Evolutionary conservation across 2,888 invertebrate species (phyloP).

Genomic region (Drosophila ochracea): DNA sequence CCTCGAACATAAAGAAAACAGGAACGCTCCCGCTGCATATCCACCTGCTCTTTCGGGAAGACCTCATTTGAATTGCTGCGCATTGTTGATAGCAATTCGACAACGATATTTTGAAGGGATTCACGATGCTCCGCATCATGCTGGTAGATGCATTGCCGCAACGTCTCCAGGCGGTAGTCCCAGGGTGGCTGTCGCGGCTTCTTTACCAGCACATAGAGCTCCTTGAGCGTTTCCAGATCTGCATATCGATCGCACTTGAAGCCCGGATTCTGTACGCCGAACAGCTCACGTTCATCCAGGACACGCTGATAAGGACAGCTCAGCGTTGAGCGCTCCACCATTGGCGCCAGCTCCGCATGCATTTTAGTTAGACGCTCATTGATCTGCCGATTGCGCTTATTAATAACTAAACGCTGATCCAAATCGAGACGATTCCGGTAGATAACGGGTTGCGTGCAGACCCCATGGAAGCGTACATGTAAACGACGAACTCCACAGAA

Average conservation of each 20-base stretch:
- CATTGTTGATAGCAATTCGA: conserved; percentile 50
- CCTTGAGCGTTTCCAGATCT: conserved; percentile 63
- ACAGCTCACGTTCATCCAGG: conserved; percentile 68
- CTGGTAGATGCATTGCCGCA: conserved; percentile 40
- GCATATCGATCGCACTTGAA: conserved; percentile 56
- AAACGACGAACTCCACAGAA: conserved; percentile 63
- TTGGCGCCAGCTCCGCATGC: conserved; percentile 53
- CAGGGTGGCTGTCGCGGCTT: conserved; percentile 67
- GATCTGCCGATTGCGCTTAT: conserved; percentile 39
- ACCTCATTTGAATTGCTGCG: conserved; percentile 39
- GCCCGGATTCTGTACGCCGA: conserved; percentile 50
- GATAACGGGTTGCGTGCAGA: conserved; percentile 53
- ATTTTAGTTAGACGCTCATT: conserved; percentile 24
- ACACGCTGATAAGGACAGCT: conserved; percentile 59
- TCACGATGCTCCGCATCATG: conserved; percentile 34
- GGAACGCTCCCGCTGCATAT: conserved; percentile 54
- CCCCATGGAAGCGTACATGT: conserved; percentile 59
- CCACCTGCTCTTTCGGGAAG: conserved; percentile 31
- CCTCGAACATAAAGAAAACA: conserved; percentile 74
- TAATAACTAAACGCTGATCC: conserved; percentile 42
- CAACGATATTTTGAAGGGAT: conserved; percentile 32
- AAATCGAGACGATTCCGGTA: conserved; percentile 51
- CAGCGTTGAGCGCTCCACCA: conserved; percentile 30
- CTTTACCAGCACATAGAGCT: conserved; percentile 54
- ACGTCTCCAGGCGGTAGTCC: conserved; percentile 44